Evolutionary conservation across 2,113 vertebrate genomes (phyloP), one percentile per base, ranked within the genome.

Genomic region (Turdus rufiventris): DNA sequence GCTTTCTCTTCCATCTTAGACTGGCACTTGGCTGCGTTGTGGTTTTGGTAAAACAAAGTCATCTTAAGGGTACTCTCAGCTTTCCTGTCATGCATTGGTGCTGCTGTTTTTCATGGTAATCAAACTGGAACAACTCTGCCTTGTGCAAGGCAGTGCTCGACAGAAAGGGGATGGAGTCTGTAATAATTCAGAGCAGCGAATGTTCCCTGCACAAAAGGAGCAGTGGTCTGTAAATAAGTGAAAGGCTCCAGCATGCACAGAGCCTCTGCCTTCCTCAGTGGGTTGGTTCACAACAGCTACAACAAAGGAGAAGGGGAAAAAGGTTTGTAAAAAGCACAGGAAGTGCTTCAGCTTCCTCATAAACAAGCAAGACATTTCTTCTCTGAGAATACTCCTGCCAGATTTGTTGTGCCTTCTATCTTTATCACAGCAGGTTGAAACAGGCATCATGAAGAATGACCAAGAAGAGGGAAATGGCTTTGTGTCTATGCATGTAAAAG

Each of bases 201-300:
- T 66, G 18, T 76, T 60, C 73, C 53, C 68, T 88, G 70, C 88
- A 86, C 66, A 90, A 91, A 94, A 76, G 91, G 88, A 93, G 61
- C 62, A 71, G 76, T 25, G 54, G 54, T 57, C 81, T 87, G 74
- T 94, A 87, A 88, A 53, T 78, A 89, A 90, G 51, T 33, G 26
- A 65, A 78, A 77, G 53, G 56, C 21, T 91, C 53, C 58, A 62
- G 61, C 24, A 26, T 25, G 48, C 0, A 0, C 48, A 78, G 81
- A 89, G 72, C 43, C 38, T 81, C 34, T 0, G 1, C 70, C 43
- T 65, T 74, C 34, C 51, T 71, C 13, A 17, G 14, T 58, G 40
- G 19, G 14, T 31, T 90, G 43, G 42, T 85, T 65, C 40, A 36
- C 83, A 92, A 60, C 56, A 91, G 58, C 62, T 53, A 65, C 50